Evolutionary conservation across 2,113 vertebrate species (phyloP).

Genomic region (Rattus norvegicus): DNA sequence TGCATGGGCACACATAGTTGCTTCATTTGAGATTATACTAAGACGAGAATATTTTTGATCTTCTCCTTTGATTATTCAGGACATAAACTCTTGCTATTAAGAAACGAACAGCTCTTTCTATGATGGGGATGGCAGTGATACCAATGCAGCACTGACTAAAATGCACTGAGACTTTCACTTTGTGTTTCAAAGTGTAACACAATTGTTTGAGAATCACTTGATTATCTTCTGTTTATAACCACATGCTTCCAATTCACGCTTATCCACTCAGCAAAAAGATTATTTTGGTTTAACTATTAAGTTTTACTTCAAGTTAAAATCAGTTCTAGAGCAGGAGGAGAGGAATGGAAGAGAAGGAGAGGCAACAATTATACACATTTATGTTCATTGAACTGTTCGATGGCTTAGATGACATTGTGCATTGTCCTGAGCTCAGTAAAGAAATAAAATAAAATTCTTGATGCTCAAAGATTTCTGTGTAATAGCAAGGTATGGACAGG

Average conservation of each 20-base stretch:
- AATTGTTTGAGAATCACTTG: background rate
- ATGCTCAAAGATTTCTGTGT: background rate
- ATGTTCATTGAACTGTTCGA: background rate
- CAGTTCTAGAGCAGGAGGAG: background rate
- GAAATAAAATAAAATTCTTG: background rate
- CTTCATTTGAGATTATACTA: background rate
- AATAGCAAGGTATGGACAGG: too few relatives aligned
- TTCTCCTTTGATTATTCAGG: background rate
- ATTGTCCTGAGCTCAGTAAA: background rate
- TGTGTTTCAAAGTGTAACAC: background rate
- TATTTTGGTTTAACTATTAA: background rate
- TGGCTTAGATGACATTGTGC: background rate
- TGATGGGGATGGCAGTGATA: background rate
- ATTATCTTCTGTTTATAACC: background rate
- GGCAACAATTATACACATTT: background rate
- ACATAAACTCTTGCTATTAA: background rate
- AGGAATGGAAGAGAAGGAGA: background rate
- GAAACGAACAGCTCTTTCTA: background rate
- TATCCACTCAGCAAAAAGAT: background rate
- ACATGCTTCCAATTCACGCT: background rate
- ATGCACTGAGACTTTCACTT: background rate
- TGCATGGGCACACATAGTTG: background rate
- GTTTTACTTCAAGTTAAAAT: background rate
- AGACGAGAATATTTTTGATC: background rate
- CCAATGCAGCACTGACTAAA: background rate